These are phyloP conservation scores for Lucilia cuprina DNA, from an alignment of 1,140 invertebrate genomes.

Conservation along the genomic window DNA sequence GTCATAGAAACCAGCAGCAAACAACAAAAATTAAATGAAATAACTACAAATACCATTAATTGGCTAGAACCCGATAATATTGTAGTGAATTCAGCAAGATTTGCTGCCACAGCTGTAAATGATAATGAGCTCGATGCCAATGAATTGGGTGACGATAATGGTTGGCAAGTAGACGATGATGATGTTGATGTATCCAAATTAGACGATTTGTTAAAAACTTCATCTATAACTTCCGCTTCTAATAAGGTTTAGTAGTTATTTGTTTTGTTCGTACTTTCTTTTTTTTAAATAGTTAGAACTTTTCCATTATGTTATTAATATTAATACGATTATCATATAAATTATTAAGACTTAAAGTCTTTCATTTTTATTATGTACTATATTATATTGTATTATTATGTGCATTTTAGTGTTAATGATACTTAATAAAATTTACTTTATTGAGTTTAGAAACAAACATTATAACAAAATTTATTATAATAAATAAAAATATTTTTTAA, in stretches of 20 bases:
- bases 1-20: conserved; percentile 71
- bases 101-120: conserved; percentile 44
- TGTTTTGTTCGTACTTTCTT: not conserved
- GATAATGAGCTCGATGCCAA: not conserved
- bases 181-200: not conserved
- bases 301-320: too few relatives aligned
- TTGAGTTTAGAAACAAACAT: not conserved
- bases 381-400: not conserved
- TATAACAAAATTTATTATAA: not conserved
- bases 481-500: not conserved
- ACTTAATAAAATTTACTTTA: not conserved
- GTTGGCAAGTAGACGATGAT: conserved; percentile 53
- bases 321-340: not conserved
- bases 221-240: not conserved
- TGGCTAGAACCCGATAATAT: conserved; percentile 37
- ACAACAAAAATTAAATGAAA: not conserved
- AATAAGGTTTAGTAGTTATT: not conserved
- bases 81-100: conserved; percentile 48
- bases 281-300: not conserved
- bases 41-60: not conserved
- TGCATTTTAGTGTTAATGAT: conserved; percentile 3
- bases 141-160: conserved; percentile 37
- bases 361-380: not conserved
- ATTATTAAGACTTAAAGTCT: not conserved
- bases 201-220: conserved; percentile 27